phyloP scores from a whole-genome alignment of 2,113 vertebrate genomes.

The Neoarius graeffei region DNA sequence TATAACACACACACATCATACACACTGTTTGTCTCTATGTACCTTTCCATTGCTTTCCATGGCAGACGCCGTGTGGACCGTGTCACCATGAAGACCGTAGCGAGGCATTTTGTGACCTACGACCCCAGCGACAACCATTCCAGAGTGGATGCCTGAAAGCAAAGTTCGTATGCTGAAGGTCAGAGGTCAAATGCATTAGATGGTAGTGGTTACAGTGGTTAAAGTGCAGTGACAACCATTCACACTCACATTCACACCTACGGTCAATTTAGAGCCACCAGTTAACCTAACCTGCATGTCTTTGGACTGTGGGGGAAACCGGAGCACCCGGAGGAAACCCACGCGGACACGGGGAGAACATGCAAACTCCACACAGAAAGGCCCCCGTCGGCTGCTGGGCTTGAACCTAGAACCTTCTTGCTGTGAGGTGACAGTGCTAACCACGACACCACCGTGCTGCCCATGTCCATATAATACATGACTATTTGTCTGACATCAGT shows the following conservation, averaged over 20 bases:
- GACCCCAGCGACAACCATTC: conserved; percentile 75
- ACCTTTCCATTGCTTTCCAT: conserved; percentile 79
- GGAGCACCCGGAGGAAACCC: no score
- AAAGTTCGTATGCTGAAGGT: neutral
- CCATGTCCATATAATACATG: neutral
- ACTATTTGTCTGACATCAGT: neutral
- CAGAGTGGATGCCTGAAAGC: conserved; percentile 73
- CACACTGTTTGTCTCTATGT: neutral
- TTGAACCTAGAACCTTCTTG: no score
- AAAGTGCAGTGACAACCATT: neutral
- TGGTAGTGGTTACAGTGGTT: neutral
- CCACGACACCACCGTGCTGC: no score
- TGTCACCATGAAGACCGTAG: conserved; percentile 75
- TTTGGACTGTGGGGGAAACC: no score
- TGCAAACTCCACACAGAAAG: no score
- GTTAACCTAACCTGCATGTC: no score
- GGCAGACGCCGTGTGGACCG: conserved; percentile 74
- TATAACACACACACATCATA: neutral
- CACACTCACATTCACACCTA: no score
- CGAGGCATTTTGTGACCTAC: conserved; percentile 77
- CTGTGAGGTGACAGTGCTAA: no score
- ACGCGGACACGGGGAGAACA: no score
- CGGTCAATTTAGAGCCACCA: no score
- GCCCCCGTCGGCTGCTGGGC: no score
- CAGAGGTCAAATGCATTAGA: neutral